phyloP scores from a whole-genome alignment of 2,888 invertebrate genomes.

The Synergus laeviventris region DNA sequence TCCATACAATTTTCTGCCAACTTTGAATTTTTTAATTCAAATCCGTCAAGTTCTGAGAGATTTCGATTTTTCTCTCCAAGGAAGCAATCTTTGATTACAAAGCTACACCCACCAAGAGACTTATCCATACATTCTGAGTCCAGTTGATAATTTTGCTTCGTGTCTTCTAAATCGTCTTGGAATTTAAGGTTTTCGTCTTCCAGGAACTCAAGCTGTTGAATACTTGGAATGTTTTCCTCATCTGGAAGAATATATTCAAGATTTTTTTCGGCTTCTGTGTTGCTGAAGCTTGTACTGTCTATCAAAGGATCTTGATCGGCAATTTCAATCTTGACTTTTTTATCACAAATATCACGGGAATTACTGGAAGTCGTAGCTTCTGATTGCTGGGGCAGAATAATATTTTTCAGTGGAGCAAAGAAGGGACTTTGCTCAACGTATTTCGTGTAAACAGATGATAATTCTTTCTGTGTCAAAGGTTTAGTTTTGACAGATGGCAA shows the following conservation, averaged over 20 bases:
- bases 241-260: too few relatives aligned
- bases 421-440: not conserved
- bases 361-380: not conserved
- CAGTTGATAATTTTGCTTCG: not conserved
- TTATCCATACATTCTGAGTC: not conserved
- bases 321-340: not conserved
- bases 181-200: too few relatives aligned
- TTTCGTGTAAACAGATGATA: not conserved
- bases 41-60: not conserved
- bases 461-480: not conserved
- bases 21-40: not conserved
- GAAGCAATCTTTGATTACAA: slow-evolving; percentile 10
- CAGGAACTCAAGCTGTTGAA: too few relatives aligned
- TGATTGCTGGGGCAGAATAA: not conserved
- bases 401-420: not conserved
- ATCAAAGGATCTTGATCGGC: not conserved
- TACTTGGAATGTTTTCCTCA: too few relatives aligned
- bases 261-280: too few relatives aligned
- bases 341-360: too few relatives aligned
- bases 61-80: not conserved
- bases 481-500: not conserved
- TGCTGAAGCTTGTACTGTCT: slow-evolving; percentile 8
- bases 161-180: too few relatives aligned
- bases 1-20: not conserved
- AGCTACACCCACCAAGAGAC: not conserved